phyloP scores from a whole-genome alignment of 2,888 invertebrate genomes.

The Dynastes maya region DNA sequence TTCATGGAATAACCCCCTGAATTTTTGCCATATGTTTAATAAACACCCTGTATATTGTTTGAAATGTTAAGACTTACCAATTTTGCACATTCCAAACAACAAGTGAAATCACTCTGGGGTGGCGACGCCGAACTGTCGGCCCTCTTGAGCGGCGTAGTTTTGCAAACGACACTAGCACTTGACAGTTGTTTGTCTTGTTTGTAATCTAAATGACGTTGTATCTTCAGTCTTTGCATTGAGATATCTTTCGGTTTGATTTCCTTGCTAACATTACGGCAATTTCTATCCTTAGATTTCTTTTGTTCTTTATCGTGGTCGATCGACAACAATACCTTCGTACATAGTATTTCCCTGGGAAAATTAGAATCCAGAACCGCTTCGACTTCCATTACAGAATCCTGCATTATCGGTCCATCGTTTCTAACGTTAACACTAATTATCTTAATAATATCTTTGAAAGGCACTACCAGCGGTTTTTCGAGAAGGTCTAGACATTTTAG shows the following conservation, averaged over 20 bases:
- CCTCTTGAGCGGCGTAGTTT: constrained; percentile 77
- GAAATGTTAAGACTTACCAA: constrained; percentile 59
- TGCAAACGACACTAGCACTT: constrained; percentile 82
- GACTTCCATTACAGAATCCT: constrained; percentile 74
- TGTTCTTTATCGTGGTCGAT: constrained; percentile 63
- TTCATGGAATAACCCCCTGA: too few species aligned
- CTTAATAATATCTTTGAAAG: constrained; percentile 71
- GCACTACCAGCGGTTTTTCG: constrained; percentile 66
- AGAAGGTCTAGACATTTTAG: constrained; percentile 71
- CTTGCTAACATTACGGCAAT: constrained; percentile 71
- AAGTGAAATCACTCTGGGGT: constrained; percentile 61
- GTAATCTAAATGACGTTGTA: constrained; percentile 82
- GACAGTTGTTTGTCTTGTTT: constrained; percentile 88
- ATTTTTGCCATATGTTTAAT: too few species aligned
- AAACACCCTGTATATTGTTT: too few species aligned
- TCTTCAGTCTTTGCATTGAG: constrained; percentile 75
- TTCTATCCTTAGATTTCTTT: constrained; percentile 63
- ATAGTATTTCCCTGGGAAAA: constrained; percentile 79
- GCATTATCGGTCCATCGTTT: constrained; percentile 70
- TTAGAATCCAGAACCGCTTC: constrained; percentile 74
- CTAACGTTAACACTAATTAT: constrained; percentile 66
- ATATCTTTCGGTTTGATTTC: constrained; percentile 77
- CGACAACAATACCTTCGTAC: constrained; percentile 78
- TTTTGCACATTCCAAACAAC: constrained; percentile 62
- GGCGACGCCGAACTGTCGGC: constrained; percentile 77